A percentile compares a stretch with the other conserved stretches of the same genome.
These are phyloP conservation scores for Catharus bicknelli DNA, from an alignment of 2,113 vertebrate species.

Conservation along the genomic window DNA sequence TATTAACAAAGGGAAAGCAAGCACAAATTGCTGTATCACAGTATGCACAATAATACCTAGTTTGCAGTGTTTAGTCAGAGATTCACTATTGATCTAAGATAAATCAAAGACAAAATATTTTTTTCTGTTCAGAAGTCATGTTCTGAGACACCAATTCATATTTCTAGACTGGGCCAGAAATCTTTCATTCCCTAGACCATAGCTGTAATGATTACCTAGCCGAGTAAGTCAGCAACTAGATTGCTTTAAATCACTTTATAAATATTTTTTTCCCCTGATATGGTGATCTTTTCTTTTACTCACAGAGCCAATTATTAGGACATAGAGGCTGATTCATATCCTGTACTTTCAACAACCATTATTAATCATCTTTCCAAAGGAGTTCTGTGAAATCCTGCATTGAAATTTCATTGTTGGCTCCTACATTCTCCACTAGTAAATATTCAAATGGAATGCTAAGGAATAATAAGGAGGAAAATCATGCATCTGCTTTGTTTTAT, in stretches of 20 bases:
- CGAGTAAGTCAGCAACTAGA: neutral
- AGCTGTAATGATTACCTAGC: neutral
- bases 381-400: neutral
- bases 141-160: neutral
- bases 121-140: neutral
- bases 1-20: neutral
- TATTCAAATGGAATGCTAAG: neutral
- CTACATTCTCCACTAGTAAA: neutral
- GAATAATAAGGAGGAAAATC: neutral
- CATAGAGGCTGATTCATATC: slow-evolving; percentile 61
- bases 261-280: neutral
- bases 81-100: neutral
- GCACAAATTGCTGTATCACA: neutral
- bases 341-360: slow-evolving; percentile 39
- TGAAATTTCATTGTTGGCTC: neutral
- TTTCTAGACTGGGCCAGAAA: slow-evolving; percentile 3
- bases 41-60: neutral
- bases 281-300: slow-evolving; percentile 25
- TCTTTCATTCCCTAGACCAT: neutral
- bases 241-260: slow-evolving; percentile 21
- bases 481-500: slow-evolving; percentile 12
- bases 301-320: slow-evolving; percentile 25
- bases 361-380: slow-evolving; percentile 61
- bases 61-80: neutral
- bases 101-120: neutral